Evolutionary conservation across 2,113 vertebrate species (phyloP).

Genomic region (Platanista minor): DNA sequence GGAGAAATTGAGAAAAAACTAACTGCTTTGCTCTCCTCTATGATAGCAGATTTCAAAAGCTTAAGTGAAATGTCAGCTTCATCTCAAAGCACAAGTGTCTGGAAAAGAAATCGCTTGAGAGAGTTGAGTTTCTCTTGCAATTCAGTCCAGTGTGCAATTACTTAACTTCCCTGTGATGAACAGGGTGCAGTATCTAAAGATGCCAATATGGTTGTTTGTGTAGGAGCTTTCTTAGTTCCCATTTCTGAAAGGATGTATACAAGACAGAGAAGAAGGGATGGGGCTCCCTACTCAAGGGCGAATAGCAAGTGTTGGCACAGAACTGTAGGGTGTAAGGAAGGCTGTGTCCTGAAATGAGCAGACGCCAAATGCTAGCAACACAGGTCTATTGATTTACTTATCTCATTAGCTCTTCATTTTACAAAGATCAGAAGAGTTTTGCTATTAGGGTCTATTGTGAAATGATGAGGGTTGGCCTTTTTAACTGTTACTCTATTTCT

Average conservation of each 20-base stretch:
- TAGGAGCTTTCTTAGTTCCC: not conserved
- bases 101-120: not conserved
- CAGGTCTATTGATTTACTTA: not conserved
- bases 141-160: not conserved
- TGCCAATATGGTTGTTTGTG: not conserved
- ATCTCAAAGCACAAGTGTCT: not conserved
- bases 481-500: not conserved
- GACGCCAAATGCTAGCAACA: not conserved
- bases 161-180: not conserved
- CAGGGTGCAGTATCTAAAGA: not conserved
- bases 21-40: not conserved
- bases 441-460: not conserved
- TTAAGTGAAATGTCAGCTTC: slow-evolving; percentile 7
- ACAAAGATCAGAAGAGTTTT: not conserved
- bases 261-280: not conserved
- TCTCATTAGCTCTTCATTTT: not conserved
- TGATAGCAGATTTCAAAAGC: not conserved
- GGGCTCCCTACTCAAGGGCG: not conserved
- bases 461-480: not conserved
- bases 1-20: not conserved
- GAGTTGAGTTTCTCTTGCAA: not conserved
- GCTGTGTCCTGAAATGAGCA: not conserved
- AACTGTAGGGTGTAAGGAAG: not conserved
- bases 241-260: not conserved
- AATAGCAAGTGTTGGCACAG: not conserved